Evolutionary conservation across 2,797 vertebrate species (phyloP).

Genomic region (Galago senegalensis): DNA sequence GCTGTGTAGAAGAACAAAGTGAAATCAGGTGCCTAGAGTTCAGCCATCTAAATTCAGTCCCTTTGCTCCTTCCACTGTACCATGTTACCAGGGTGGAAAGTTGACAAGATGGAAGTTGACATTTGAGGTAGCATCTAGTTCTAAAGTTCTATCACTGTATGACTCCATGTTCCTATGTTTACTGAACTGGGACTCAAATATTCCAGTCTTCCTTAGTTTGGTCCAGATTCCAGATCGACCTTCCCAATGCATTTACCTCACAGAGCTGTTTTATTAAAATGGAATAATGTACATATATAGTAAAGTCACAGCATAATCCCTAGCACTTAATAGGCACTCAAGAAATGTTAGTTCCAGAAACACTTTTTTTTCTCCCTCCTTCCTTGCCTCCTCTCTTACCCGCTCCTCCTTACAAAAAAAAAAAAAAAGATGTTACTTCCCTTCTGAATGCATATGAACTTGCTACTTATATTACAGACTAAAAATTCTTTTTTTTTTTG

Average conservation of each 20-base stretch:
- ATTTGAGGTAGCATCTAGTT: not conserved
- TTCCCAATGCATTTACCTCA: not conserved
- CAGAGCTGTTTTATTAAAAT: not conserved
- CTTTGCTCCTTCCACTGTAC: accelerated
- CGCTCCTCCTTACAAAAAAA: no score
- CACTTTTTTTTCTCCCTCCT: no score
- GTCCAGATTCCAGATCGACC: not conserved
- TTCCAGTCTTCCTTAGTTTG: not conserved
- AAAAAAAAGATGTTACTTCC: not conserved
- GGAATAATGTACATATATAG: not conserved
- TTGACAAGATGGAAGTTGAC: not conserved
- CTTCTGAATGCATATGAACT: not conserved
- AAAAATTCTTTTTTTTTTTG: no score
- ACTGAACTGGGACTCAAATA: not conserved
- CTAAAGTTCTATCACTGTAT: not conserved
- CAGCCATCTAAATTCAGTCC: not conserved
- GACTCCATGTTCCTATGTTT: not conserved
- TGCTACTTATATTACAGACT: not conserved
- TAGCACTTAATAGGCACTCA: not conserved
- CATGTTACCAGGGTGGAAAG: accelerated
- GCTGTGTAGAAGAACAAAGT: not conserved
- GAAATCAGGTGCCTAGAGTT: not conserved
- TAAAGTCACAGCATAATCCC: not conserved
- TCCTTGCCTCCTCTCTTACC: no score
- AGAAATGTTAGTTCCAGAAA: not conserved